Evolutionary conservation across 2,113 vertebrate genomes (phyloP), one percentile per base, ranked within the genome.

Genomic region (Ancistrus triradiatus): DNA sequence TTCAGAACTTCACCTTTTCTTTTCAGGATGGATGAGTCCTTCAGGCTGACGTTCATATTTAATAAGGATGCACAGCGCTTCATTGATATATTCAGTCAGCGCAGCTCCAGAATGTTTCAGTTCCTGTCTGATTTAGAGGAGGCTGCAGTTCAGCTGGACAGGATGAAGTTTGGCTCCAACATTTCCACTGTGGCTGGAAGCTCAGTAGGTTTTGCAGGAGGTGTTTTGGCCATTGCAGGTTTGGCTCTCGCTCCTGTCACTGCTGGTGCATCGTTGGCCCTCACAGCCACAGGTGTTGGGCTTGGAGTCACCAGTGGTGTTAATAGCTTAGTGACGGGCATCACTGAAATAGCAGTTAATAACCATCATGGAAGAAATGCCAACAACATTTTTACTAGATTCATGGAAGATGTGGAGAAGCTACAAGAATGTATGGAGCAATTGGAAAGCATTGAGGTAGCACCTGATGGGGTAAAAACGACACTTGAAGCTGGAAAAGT

Each of bases 221-320:
- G 75, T 8, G 46, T 78, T 1, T 33, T 74, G 24, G 69, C 72
- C 46, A 76, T 81, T 5, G 61, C 59, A 49, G 79, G 75, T 6
- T 63, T 81, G 42, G 72, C 79, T 33, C 63, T 81, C 1, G 69
- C 59, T 42, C 79, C 77, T 1, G 70, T 81, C 11, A 81, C 77
- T 27, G 73, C 70, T 21, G 77, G 77, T 3, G 64, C 21, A 24
- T 79, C 79, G 10, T 19, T 79, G 53, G 63, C 22, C n/a, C 66
- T 77, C 22, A 77, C 68, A 1, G 1, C 77, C 59, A 46, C 68
- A 19, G 79, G 77, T n/a, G 56, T 72, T 10, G 63, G 72, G 27
- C 38, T 79, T 33, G 75, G 73, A 1, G 59, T 79, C 37, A 75
- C 70, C 53, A 72, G 77, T 33, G 77, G 72, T 1, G 48, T 65